Evolutionary conservation across 1,140 invertebrate genomes (phyloP).

Genomic region (Drosophila orena): DNA sequence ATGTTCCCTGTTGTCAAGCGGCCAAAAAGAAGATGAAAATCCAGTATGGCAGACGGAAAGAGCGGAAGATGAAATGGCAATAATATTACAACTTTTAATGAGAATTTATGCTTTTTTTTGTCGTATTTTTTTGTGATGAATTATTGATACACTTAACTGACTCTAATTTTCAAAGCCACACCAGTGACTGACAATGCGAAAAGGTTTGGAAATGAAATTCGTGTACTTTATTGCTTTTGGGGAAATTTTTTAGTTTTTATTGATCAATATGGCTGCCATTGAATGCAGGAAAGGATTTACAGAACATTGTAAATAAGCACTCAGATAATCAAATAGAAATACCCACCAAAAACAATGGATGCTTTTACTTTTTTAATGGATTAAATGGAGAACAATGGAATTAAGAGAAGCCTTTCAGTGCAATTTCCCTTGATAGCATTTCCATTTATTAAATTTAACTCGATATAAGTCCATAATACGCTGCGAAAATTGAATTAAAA

Average conservation of each 20-base stretch:
- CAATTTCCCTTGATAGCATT: conserved; percentile 27
- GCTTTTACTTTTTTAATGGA: not conserved
- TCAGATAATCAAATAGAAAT: not conserved
- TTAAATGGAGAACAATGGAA: conserved; percentile 9
- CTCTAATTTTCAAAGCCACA: conserved; percentile 1
- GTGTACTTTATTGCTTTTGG: too few relatives aligned
- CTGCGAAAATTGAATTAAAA: conserved; percentile 63
- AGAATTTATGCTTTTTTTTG: conserved; percentile 70
- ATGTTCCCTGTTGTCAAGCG: conserved; percentile 54
- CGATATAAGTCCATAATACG: conserved; percentile 29
- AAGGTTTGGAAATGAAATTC: too few relatives aligned
- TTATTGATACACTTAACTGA: conserved; percentile 39
- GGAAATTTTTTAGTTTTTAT: too few relatives aligned
- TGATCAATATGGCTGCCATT: not conserved
- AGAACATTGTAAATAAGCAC: not conserved
- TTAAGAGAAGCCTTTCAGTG: conserved; percentile 30
- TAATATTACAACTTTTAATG: conserved; percentile 70
- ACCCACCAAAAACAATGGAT: not conserved
- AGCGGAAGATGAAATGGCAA: conserved; percentile 5
- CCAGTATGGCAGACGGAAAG: conserved; percentile 10
- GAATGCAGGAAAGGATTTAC: not conserved
- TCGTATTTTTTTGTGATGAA: conserved; percentile 35
- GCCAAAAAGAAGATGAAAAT: conserved; percentile 41
- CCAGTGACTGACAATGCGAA: not conserved
- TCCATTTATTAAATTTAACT: conserved; percentile 31